Base-by-base conservation (phyloP, 2,888 invertebrate species). In the Eilema griseolum region DNA sequence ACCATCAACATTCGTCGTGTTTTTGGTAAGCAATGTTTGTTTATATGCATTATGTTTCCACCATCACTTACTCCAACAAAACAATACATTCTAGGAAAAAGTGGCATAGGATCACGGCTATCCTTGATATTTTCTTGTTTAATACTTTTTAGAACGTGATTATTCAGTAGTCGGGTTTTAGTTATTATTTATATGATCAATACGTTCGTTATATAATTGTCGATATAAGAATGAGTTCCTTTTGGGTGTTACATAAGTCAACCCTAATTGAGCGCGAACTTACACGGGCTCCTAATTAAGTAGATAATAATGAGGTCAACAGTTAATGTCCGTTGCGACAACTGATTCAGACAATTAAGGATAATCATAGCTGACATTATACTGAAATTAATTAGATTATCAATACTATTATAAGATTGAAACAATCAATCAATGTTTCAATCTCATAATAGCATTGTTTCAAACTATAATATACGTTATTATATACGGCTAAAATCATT, bases 1-100 rank as follows among this genome's bases (percentile, higher is more conserved):
- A 0, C 24, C 89, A 2, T 86, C 95, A 23, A 89, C 88, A 0
- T 82, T 92, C 61, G 69, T 84, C n/a, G 95, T 95, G 11, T 95
- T 95, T 77, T 79, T 92, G 66, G 95, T 95, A 85, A 90, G 92
- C 14, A 28, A 33, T 37, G 4, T 28, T 28, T 28, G 3, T 28
- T 28, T 28, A 28, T 28, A 28, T 5, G 3, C 5, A 28, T 4
- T 3, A 5, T 28, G 28, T 28, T 5, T 4, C 28, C n/a, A n/a
- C n/a, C n/a, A n/a, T n/a, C n/a, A n/a, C n/a, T n/a, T n/a, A n/a
- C n/a, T n/a, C n/a, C n/a, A n/a, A n/a, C n/a, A n/a, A n/a, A n/a
- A n/a, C n/a, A n/a, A n/a, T n/a, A n/a, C n/a, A n/a, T n/a, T n/a
- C n/a, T n/a, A n/a, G n/a, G n/a, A n/a, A n/a, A n/a, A n/a, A n/a